Evolutionary conservation across 2,797 vertebrate species (phyloP), one percentile per base, ranked within the genome.

Genomic region (Aythya fuligula): DNA sequence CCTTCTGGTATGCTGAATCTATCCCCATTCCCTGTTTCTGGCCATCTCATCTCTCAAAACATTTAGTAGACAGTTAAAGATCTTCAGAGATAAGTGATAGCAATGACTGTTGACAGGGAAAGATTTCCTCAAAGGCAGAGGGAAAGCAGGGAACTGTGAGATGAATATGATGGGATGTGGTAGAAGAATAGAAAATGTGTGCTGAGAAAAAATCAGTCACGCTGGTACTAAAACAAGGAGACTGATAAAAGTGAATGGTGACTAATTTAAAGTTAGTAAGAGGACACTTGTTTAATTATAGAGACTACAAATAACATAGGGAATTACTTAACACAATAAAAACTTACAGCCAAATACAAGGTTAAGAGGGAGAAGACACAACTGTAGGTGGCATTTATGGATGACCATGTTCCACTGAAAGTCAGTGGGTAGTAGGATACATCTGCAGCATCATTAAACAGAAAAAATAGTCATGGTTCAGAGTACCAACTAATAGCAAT

Each of bases 341-440:
- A 78, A 67, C 14, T 34, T 67, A 39, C 69, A 90, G 20, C 5
- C 9, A 67, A 87, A 15, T 0, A 0, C 4, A 1, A 32, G 15
- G 3, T 67, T 85, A 49, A 24, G 67, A 64, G 17, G 38, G 39
- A 69, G 16, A 41, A 11, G 34, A 6, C 3, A 9, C 49, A 30
- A 19, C 32, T 92, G 18, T 30, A 56, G 22, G 15, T 67, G 67
- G 10, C 30, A 49, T 78, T 91, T 84, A 64, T 66, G 60, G 27
- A 45, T 36, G 58, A 47, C 7, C 34, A 27, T 0, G 1, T 62
- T 58, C 58, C 32, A 19, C 20, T 39, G 70, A 34, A 78, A 81
- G 47, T 30, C 71, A 36, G 41, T 9, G 70, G 30, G 7, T 39
- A 70, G 76, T 1, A 34, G 17, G 14, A n/a, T 28, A 9, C 13